Percentiles rank a stretch among this genome's conserved stretches.
These are phyloP conservation scores for Tringa solitaria DNA, from an alignment of 2,113 vertebrate genomes.

Conservation along the genomic window DNA sequence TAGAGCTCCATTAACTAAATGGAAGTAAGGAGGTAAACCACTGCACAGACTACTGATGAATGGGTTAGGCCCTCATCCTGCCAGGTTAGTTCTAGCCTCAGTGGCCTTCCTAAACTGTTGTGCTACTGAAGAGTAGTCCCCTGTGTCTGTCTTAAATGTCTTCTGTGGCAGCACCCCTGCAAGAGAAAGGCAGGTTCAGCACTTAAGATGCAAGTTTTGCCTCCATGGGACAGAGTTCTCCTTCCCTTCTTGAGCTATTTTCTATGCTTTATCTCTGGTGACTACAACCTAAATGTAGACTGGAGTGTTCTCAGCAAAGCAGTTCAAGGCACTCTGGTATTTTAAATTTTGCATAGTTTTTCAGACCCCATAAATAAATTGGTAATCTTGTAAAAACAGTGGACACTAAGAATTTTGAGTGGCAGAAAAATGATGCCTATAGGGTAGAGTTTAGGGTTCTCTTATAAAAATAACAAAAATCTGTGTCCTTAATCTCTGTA, in stretches of 20 bases:
- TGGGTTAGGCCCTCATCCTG: not conserved
- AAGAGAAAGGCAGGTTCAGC: not conserved
- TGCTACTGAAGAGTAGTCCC: not conserved
- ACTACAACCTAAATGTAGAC: not conserved
- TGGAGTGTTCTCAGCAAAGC: not conserved
- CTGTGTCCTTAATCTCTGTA: not conserved
- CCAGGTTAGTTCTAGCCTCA: not conserved
- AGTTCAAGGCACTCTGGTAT: not conserved
- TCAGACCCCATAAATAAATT: not conserved
- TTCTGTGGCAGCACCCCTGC: not conserved
- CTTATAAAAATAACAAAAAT: not conserved
- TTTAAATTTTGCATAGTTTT: not conserved
- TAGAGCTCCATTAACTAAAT: not conserved
- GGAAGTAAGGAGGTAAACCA: not conserved
- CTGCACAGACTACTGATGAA: not conserved
- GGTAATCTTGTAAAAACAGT: not conserved
- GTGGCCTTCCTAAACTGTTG: not conserved
- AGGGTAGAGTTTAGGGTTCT: not conserved
- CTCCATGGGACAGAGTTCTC: not conserved
- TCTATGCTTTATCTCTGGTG: not conserved
- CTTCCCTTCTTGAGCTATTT: not conserved
- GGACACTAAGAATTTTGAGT: not conserved
- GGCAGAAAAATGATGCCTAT: not conserved
- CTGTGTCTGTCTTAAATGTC: not conserved
- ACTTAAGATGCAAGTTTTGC: not conserved